phyloP scores from a whole-genome alignment of 2,888 invertebrate genomes.

The Eupsilia transversa region DNA sequence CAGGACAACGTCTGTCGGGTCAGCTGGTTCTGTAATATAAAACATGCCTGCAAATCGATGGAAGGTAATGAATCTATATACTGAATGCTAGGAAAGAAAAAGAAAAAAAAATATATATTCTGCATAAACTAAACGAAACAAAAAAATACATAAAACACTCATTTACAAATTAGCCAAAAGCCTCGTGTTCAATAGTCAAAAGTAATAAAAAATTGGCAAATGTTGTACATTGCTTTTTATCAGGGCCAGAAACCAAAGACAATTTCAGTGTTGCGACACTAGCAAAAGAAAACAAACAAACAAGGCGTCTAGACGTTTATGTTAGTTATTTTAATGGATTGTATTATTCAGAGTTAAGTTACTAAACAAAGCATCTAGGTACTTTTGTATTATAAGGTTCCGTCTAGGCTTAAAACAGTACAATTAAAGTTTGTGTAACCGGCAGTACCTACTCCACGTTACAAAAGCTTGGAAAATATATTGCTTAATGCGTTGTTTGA shows the following conservation, averaged over 20 bases:
- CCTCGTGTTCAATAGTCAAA: no score
- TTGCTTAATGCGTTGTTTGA: slow-evolving; percentile 68
- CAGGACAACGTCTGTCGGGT: neutral
- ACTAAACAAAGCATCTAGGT: slow-evolving; percentile 29
- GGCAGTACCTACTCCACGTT: slow-evolving; percentile 62
- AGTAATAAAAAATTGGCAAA: no score
- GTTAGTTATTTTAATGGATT: slow-evolving; percentile 2
- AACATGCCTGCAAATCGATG: neutral
- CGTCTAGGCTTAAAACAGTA: slow-evolving; percentile 42
- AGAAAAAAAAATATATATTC: no score
- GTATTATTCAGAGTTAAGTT: slow-evolving; percentile 17
- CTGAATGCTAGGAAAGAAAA: neutral
- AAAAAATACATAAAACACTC: no score
- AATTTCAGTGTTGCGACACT: no score
- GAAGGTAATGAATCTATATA: neutral
- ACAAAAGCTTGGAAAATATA: slow-evolving; percentile 72
- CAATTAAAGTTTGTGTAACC: slow-evolving; percentile 60
- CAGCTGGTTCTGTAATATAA: neutral
- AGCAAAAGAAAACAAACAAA: no score
- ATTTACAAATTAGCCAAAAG: no score
- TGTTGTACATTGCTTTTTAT: no score
- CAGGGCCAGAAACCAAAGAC: no score
- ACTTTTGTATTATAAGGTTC: slow-evolving; percentile 12
- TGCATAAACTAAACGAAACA: no score
- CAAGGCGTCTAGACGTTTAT: no score